phyloP scores from a whole-genome alignment of 2,797 vertebrate species.

The Malacoctenus gilli region DNA sequence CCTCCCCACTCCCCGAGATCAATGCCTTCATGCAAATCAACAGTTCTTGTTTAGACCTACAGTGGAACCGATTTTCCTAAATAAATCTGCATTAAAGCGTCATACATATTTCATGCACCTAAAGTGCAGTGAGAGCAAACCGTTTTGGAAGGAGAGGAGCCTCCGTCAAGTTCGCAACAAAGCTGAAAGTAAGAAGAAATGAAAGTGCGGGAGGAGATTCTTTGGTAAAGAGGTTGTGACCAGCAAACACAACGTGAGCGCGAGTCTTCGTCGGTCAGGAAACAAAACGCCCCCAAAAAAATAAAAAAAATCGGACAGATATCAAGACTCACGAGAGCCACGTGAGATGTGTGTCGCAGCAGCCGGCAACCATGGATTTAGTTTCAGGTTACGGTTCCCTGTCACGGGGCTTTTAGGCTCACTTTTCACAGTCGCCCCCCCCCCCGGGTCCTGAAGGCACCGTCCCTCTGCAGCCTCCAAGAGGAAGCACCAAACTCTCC shows the following conservation, averaged over 20 bases:
- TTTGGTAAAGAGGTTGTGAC: constrained; percentile 53
- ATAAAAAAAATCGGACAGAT: constrained; percentile 76
- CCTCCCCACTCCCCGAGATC: constrained; percentile 65
- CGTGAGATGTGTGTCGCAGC: constrained; percentile 85
- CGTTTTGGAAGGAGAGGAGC: constrained; percentile 62
- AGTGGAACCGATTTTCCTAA: constrained; percentile 75
- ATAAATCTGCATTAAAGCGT: constrained; percentile 78
- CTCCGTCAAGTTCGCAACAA: constrained; percentile 60
- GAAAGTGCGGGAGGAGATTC: constrained; percentile 56
- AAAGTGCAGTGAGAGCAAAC: constrained; percentile 76
- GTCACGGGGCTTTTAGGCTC: constrained; percentile 94
- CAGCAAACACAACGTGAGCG: constrained; percentile 71
- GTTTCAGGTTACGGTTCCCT: constrained; percentile 90
- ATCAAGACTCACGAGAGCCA: constrained; percentile 84
- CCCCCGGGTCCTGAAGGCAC: constrained; percentile 84
- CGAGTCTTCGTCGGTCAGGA: constrained; percentile 73
- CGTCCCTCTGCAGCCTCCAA: constrained; percentile 87
- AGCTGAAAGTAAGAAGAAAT: constrained; percentile 55
- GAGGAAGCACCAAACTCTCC: constrained; percentile 89
- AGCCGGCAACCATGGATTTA: constrained; percentile 93
- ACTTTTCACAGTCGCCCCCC: constrained; percentile 87
- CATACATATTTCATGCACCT: constrained; percentile 81
- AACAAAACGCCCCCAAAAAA: constrained; percentile 68
- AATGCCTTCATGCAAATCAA: constrained; percentile 75
- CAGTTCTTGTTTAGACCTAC: constrained; percentile 71